Base-by-base conservation (phyloP, 2,797 vertebrate species). In the Coccyzus lansbergi region DNA sequence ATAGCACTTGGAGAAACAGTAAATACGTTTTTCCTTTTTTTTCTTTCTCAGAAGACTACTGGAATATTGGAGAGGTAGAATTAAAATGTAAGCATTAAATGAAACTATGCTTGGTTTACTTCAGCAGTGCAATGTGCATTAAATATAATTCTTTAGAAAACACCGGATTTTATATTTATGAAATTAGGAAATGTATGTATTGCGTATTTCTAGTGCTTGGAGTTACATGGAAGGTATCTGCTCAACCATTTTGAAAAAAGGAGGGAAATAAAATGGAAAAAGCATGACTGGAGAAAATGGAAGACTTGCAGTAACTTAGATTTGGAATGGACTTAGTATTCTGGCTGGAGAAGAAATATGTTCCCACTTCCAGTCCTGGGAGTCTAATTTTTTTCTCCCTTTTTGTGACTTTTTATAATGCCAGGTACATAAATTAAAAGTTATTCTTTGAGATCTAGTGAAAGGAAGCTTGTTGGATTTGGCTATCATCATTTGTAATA, bases 381-480 rank as follows among this genome's bases (percentile, higher is more conserved):
- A 92, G 26, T 36, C 62, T 87, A 14, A 26, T 87, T 19, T 34
- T 48, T 94, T 70, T 82, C 68, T 26, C 26, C 26, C 26, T 26
- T 7, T 77, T 79, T 55, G 56, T 87, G 92, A 69, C 48, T 89
- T 93, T 95, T 55, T 91, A 21, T 63, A 89, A 92, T 75, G 48
- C n/a, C 58, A 67, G 65, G 31, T 65, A 72, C 62, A 75, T 94
- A 83, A 86, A 88, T 88, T 82, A 69, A 92, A 94, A 93, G 88
- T 91, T 92, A 86, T 71, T 88, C 49, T 90, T 91, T 91, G 86
- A 87, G 87, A 90, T 69, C 65, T 86, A 89, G 55, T 92, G 91
- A 91, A 95, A 95, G 84, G 28, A 86, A 86, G 44, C 52, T 69
- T 94, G 82, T 92, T 94, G 65, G 28, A 91, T 89, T 96, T 95